Percentiles rank a stretch among this genome's conserved stretches.
Evolutionary conservation across 2,888 invertebrate genomes (phyloP).

Genomic region (Microdon myrmicae): DNA sequence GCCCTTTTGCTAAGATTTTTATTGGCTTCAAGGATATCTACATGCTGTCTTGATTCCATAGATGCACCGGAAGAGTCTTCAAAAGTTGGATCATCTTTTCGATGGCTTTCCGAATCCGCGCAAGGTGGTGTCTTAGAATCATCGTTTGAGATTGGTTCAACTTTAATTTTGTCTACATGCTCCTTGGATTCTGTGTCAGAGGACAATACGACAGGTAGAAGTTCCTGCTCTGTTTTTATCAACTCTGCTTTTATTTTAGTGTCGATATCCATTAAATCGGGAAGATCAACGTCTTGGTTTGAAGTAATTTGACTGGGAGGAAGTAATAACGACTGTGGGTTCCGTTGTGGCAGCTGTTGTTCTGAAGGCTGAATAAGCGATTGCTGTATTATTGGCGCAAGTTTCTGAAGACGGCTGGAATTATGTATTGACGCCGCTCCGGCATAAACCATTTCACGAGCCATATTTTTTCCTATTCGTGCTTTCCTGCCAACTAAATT

Average conservation of each 20-base stretch:
- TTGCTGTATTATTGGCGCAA: no score
- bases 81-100: slow-evolving; percentile 21
- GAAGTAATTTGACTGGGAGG: slow-evolving; percentile 44
- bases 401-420: slow-evolving; percentile 52
- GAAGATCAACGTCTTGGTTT: slow-evolving; percentile 24
- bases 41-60: slow-evolving; percentile 56
- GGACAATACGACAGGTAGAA: slow-evolving; percentile 42
- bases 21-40: slow-evolving; percentile 61
- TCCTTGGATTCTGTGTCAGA: slow-evolving; percentile 50
- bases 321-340: slow-evolving; percentile 30
- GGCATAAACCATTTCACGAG: slow-evolving; percentile 69
- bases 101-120: slow-evolving; percentile 40
- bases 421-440: slow-evolving; percentile 54
- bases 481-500: slow-evolving; percentile 67
- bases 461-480: slow-evolving; percentile 75
- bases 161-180: slow-evolving; percentile 63
- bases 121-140: slow-evolving; percentile 50
- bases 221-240: slow-evolving; percentile 65
- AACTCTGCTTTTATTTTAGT: slow-evolving; percentile 65
- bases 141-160: slow-evolving; percentile 58
- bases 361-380: slow-evolving; percentile 6
- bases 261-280: slow-evolving; percentile 55
- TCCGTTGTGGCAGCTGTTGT: slow-evolving; percentile 43
- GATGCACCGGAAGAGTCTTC: slow-evolving; percentile 26
- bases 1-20: slow-evolving; percentile 61